These are phyloP conservation scores for Lymantria dispar DNA, from an alignment of 2,888 invertebrate species.

Conservation along the genomic window DNA sequence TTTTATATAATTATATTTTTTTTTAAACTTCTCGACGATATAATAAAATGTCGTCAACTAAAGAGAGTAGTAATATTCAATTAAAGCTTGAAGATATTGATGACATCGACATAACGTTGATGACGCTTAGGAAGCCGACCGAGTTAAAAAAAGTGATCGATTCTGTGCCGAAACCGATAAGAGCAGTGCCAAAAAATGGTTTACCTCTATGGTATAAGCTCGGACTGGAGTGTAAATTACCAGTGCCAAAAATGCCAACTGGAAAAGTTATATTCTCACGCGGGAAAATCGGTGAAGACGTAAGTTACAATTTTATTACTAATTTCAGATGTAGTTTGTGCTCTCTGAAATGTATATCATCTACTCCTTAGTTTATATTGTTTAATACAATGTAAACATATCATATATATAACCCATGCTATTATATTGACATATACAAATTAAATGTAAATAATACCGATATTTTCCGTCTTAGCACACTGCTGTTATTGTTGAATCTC, in stretches of 20 bases:
- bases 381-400: no score
- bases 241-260: constrained; percentile 76
- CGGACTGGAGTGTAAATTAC: constrained; percentile 78
- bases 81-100: constrained; percentile 46
- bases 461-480: no score
- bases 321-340: neutral
- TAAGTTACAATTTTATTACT: constrained; percentile 43
- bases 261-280: constrained; percentile 76
- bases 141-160: constrained; percentile 72
- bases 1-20: constrained; percentile 35
- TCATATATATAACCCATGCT: no score
- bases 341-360: no score
- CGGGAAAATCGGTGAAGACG: constrained; percentile 77
- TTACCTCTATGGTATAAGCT: constrained; percentile 78
- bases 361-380: no score
- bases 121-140: constrained; percentile 73
- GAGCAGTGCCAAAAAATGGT: constrained; percentile 74
- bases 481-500: no score
- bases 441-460: no score
- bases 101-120: constrained; percentile 57
- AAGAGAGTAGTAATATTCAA: constrained; percentile 22
- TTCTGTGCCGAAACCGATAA: constrained; percentile 68
- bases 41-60: constrained; percentile 39
- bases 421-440: no score
- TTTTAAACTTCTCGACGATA: constrained; percentile 7